These are phyloP conservation scores for Petrocephalus microphthalmus DNA, from an alignment of 2,113 vertebrate genomes.

Conservation along the genomic window DNA sequence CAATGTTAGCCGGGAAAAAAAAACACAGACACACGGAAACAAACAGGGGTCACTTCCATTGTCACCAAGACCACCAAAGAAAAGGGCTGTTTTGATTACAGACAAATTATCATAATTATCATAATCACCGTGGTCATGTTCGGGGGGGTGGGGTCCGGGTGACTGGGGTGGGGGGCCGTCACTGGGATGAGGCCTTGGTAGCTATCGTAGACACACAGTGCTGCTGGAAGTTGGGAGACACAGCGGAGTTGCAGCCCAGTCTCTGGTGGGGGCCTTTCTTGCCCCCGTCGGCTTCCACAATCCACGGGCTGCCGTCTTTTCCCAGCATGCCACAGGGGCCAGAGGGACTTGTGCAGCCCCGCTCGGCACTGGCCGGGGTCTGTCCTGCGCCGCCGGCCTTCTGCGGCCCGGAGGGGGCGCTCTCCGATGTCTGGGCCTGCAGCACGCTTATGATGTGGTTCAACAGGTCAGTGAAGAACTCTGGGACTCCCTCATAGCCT, in stretches of 20 bases:
- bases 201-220: slow-evolving; percentile 89
- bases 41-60: slow-evolving; percentile 56
- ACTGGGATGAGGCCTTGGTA: slow-evolving; percentile 96
- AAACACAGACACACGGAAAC: slow-evolving; percentile 47
- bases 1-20: slow-evolving; percentile 51
- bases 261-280: slow-evolving; percentile 83
- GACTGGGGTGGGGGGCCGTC: slow-evolving; percentile 47
- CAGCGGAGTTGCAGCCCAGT: slow-evolving; percentile 83
- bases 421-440: slow-evolving; percentile 68
- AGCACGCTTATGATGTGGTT: slow-evolving; percentile 86
- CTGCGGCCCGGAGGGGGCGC: slow-evolving; percentile 43
- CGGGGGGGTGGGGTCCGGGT: slow-evolving; percentile 7
- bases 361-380: slow-evolving; percentile 44
- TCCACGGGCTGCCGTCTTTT: slow-evolving; percentile 75
- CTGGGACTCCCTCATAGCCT: slow-evolving; percentile 93
- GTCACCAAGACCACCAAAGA: slow-evolving; percentile 51
- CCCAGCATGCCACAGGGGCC: slow-evolving; percentile 68
- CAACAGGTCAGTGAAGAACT: slow-evolving; percentile 91
- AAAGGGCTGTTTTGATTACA: slow-evolving; percentile 57
- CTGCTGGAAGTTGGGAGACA: slow-evolving; percentile 97
- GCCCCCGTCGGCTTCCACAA: slow-evolving; percentile 69
- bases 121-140: slow-evolving; percentile 42
- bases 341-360: slow-evolving; percentile 56
- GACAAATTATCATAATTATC: slow-evolving; percentile 56
- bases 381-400: slow-evolving; percentile 60